These are phyloP conservation scores for Trichacis sp. DNA, from an alignment of 2,888 invertebrate species.

Conservation along the genomic window DNA sequence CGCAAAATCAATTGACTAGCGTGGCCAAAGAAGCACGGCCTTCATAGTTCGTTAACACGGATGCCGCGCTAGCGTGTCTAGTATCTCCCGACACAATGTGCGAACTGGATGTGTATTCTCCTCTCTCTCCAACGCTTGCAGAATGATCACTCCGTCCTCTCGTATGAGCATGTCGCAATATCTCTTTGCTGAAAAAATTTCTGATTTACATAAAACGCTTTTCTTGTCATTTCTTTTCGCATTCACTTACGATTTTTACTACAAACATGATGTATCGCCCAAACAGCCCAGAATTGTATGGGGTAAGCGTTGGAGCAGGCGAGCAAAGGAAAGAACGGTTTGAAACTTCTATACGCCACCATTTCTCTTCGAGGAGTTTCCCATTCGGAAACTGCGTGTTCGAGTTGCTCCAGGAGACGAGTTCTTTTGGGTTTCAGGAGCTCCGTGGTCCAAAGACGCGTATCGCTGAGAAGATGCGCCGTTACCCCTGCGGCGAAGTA, in stretches of 20 bases:
- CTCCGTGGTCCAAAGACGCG: slow-evolving; percentile 70
- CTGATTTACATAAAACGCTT: too few relatives aligned
- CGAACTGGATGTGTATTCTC: slow-evolving; percentile 65
- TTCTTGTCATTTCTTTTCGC: too few relatives aligned
- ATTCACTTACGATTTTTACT: slow-evolving; percentile 79
- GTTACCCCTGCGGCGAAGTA: slow-evolving; percentile 82
- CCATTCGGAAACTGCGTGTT: slow-evolving; percentile 75
- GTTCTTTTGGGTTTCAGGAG: slow-evolving; percentile 50
- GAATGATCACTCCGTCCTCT: slow-evolving; percentile 73
- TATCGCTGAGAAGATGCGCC: slow-evolving; percentile 77
- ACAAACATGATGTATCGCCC: slow-evolving; percentile 84
- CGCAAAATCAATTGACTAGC: slow-evolving; percentile 60
- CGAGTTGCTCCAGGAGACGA: slow-evolving; percentile 63
- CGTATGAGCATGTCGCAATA: slow-evolving; percentile 77
- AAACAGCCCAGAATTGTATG: slow-evolving; percentile 82
- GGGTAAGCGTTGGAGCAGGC: slow-evolving; percentile 73
- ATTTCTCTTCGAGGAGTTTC: slow-evolving; percentile 79
- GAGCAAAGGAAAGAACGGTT: slow-evolving; percentile 79
- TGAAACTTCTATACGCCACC: slow-evolving; percentile 81
- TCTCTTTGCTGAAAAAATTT: slow-evolving; percentile 74
- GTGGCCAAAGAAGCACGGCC: slow-evolving; percentile 38
- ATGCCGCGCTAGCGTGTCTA: slow-evolving; percentile 62
- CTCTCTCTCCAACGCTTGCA: slow-evolving; percentile 65
- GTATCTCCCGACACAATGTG: slow-evolving; percentile 62
- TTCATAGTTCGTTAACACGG: slow-evolving; percentile 54